Conservation (phyloP, 2,888 invertebrate species). For the Tortrix viridana region DNA sequence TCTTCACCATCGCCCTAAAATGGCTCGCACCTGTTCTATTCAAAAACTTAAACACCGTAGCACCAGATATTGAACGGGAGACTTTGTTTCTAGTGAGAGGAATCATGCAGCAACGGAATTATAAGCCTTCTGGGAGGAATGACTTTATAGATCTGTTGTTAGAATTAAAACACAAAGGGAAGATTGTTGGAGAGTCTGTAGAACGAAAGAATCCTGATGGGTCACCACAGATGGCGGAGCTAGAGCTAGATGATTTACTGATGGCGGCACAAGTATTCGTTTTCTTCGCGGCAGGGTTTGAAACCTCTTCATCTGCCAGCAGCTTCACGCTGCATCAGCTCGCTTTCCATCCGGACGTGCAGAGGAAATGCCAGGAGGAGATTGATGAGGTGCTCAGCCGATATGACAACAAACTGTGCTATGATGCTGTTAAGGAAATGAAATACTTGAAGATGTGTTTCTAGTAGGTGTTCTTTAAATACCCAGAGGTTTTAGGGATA, state of each 20-base stretch:
- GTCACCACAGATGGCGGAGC: conserved; percentile 50
- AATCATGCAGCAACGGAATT: conserved; percentile 58
- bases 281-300: conserved; percentile 74
- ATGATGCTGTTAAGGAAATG: conserved; percentile 63
- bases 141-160: conserved; percentile 44
- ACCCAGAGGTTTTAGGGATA: too few species aligned
- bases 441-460: conserved; percentile 55
- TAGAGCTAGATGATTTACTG: conserved; percentile 56
- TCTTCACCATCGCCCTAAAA: conserved; percentile 10
- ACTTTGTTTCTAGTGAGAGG: conserved; percentile 37
- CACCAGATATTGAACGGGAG: conserved; percentile 4
- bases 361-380: conserved; percentile 62
- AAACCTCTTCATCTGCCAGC: conserved; percentile 74
- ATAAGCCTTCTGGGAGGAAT: conserved; percentile 54
- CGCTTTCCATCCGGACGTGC: conserved; percentile 67
- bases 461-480: conserved; percentile 8
- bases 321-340: conserved; percentile 67
- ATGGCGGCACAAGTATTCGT: conserved; percentile 64
- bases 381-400: conserved; percentile 60
- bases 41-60: neutral
- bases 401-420: conserved; percentile 60
- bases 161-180: conserved; percentile 56
- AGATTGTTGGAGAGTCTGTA: conserved; percentile 60
- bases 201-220: conserved; percentile 53
- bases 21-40: conserved; percentile 23